Evolutionary conservation across 2,888 invertebrate genomes (phyloP).

Genomic region (Pediacus dermestoides): DNA sequence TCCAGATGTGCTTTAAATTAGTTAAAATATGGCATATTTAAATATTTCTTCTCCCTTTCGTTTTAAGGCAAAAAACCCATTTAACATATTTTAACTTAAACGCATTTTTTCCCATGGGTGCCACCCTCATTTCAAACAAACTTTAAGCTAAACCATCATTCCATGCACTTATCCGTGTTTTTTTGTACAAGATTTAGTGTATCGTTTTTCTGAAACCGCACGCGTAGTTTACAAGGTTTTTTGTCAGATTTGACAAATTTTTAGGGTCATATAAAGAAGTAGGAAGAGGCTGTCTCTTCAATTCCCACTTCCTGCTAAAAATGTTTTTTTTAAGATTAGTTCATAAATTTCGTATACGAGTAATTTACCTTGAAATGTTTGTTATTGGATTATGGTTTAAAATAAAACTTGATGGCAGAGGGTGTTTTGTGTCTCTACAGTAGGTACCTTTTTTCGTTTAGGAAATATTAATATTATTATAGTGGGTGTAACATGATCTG

Average conservation of each 20-base stretch:
- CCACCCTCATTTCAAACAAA: slow-evolving; percentile 1
- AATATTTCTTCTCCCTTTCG: slow-evolving; percentile 9
- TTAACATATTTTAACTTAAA: slow-evolving; percentile 8
- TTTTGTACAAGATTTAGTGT: slow-evolving; percentile 9
- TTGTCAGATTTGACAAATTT: slow-evolving; percentile 17
- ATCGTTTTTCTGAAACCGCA: slow-evolving; percentile 21
- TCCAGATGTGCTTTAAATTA: slow-evolving; percentile 7
- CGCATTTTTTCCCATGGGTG: slow-evolving; percentile 8
- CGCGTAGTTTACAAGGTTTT: slow-evolving; percentile 16
- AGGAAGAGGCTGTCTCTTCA: slow-evolving; percentile 10
- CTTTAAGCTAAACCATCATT: no score
- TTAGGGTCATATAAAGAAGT: slow-evolving; percentile 7
- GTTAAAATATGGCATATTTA: slow-evolving; percentile 11
- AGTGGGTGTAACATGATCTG: no score
- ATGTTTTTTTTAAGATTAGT: no score
- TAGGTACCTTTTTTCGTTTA: no score
- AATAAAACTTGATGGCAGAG: no score
- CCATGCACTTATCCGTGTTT: no score
- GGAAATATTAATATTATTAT: no score
- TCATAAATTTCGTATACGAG: no score
- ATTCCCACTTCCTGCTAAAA: slow-evolving; percentile 11
- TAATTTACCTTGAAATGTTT: no score
- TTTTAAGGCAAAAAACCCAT: slow-evolving; percentile 10
- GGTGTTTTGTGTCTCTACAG: no score
- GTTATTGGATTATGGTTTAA: no score